Evolutionary conservation across 2,888 invertebrate genomes (phyloP).

Genomic region (Dryocosmus kuriphilus): DNA sequence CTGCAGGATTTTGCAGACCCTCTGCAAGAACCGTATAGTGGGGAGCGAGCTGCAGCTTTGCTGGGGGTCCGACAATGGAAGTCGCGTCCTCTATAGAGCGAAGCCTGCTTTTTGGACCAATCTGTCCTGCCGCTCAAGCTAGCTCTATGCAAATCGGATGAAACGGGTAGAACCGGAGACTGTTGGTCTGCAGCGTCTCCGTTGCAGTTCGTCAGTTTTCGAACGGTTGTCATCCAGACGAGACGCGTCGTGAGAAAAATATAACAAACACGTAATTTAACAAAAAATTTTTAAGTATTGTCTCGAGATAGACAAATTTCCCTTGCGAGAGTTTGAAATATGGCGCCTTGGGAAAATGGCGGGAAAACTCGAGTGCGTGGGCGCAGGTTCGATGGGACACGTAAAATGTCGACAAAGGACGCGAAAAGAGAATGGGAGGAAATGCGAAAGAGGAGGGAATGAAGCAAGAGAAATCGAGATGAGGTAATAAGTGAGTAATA

Average conservation of each 20-base stretch:
- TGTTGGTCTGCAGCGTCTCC: slow-evolving; percentile 42
- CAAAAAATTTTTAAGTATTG: not conserved
- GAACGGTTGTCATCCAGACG: slow-evolving; percentile 61
- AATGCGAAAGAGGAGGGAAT: slow-evolving; percentile 46
- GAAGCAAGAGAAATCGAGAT: slow-evolving; percentile 42
- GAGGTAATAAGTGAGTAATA: slow-evolving; percentile 41
- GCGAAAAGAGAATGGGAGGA: slow-evolving; percentile 42
- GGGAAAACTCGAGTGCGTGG: slow-evolving; percentile 70
- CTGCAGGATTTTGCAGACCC: slow-evolving; percentile 64
- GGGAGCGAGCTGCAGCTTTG: slow-evolving; percentile 66
- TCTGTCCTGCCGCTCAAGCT: slow-evolving; percentile 59
- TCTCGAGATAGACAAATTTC: not conserved
- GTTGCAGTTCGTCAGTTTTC: slow-evolving; percentile 63
- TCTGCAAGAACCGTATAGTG: slow-evolving; percentile 53
- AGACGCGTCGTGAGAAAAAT: slow-evolving; percentile 50
- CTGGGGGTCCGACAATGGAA: slow-evolving; percentile 75
- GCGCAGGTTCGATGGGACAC: slow-evolving; percentile 74
- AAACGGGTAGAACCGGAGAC: slow-evolving; percentile 66
- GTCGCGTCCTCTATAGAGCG: slow-evolving; percentile 64
- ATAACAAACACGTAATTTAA: not conserved
- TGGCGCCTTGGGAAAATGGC: slow-evolving; percentile 66
- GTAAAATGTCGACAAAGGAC: slow-evolving; percentile 70
- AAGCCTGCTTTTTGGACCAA: slow-evolving; percentile 58
- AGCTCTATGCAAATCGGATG: slow-evolving; percentile 76
- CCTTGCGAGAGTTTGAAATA: slow-evolving; percentile 22